Evolutionary conservation across 2,113 vertebrate species (phyloP).

Genomic region (Oenanthe oenanthe): DNA sequence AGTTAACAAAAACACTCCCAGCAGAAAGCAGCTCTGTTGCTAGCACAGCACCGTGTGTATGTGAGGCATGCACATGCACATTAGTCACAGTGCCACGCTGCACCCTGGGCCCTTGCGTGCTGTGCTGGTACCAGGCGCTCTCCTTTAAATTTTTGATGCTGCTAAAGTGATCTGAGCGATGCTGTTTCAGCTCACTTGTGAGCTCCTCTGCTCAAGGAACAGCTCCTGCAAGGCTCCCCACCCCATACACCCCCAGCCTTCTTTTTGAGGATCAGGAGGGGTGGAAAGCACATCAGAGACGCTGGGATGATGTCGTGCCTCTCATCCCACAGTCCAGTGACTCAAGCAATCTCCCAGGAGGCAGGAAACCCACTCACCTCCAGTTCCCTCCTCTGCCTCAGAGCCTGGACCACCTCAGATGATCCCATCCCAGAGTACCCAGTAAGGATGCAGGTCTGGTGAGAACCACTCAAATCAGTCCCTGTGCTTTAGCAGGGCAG

Average conservation of each 20-base stretch:
- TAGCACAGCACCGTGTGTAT: not conserved
- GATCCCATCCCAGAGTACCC: not conserved
- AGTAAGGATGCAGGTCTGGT: not conserved
- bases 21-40: conserved; percentile 19
- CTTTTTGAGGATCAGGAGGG: not conserved
- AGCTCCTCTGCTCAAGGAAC: not conserved
- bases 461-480: not conserved
- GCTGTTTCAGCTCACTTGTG: not conserved
- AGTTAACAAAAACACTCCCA: not conserved
- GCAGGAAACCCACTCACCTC: not conserved
- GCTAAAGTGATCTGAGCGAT: not conserved
- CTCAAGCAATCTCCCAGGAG: not conserved
- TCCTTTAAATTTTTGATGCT: not conserved
- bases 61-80: not conserved
- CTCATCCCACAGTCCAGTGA: not conserved
- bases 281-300: not conserved
- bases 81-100: not conserved
- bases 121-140: fast-evolving
- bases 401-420: not conserved
- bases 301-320: not conserved
- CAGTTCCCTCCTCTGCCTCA: not conserved
- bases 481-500: not conserved
- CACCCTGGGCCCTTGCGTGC: not conserved
- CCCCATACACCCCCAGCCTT: not conserved
- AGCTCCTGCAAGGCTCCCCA: not conserved